Evolutionary conservation across 2,888 invertebrate genomes (phyloP), one percentile per base, ranked within the genome.

Genomic region (Melanotus villosus): DNA sequence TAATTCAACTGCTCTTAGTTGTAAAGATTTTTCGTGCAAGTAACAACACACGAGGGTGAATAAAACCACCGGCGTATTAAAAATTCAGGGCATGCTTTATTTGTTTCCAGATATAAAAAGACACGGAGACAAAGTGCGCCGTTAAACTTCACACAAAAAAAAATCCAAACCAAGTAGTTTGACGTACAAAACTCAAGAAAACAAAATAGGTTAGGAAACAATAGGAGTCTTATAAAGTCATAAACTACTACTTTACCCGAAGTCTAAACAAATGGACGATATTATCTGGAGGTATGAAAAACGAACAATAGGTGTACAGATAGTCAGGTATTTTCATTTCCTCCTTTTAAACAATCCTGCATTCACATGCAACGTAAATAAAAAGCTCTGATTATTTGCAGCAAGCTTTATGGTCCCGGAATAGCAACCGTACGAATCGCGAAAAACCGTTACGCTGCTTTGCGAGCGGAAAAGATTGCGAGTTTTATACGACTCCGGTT

Each of bases 381-480:
- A 67, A 54, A 18, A 38, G 34, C 30, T 21, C 19, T 47, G 63
- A 68, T 63, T 68, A 63, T 63, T 68, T 62, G 38, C 63, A 43
- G 52, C 43, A 21, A 57, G 59, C 36, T 66, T 66, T 59, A 34
- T 41, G 26, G 65, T 59, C 18, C 26, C 32, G 7, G 52, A 54
- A 57, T 65, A 26, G 47, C 16, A 19, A 26, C 21, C 12, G 19
- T 34, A 43, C 26, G 50, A 57, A 57, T 30, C 36, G 16, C 36
- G 34, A 58, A 59, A 65, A 47, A 38, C 16, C 50, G 58, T 21
- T 54, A 54, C 64, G 23, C 60, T 65, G 62, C 63, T 66, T 70
- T 73, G 68, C 63, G 62, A 72, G 68, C 68, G 71, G 70, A 70
- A 76, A 71, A 73, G 76, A 76, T 75, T 77, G 72, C 68, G 50